phyloP scores from a whole-genome alignment of 2,888 invertebrate genomes.

The Cosmia trapezina region DNA sequence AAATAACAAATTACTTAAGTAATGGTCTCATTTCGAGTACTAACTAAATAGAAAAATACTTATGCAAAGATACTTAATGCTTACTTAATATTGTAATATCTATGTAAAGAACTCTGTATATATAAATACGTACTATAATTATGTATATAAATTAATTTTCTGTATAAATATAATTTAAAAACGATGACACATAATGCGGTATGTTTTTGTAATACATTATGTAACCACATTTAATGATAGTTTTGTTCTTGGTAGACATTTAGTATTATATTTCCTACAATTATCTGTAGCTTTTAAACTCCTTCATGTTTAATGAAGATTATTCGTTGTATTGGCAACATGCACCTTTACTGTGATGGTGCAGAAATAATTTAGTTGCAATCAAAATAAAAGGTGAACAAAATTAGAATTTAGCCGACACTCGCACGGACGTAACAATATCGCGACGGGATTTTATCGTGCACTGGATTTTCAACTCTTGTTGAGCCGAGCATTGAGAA shows the following conservation, averaged over 20 bases:
- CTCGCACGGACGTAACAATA: no score
- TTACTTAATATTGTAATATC: slow-evolving; percentile 39
- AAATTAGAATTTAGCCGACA: slow-evolving; percentile 22
- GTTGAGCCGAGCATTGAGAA: no score
- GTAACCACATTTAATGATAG: slow-evolving; percentile 33
- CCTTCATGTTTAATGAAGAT: slow-evolving; percentile 19
- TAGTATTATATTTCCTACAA: slow-evolving; percentile 39
- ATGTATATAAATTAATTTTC: slow-evolving; percentile 12
- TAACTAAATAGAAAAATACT: slow-evolving; percentile 11
- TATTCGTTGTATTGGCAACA: slow-evolving; percentile 1
- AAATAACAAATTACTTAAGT: slow-evolving; percentile 11
- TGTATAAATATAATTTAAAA: slow-evolving; percentile 22
- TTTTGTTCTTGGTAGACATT: slow-evolving; percentile 41
- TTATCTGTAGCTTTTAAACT: slow-evolving; percentile 34
- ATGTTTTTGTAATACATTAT: slow-evolving; percentile 33
- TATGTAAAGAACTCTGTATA: slow-evolving; percentile 34
- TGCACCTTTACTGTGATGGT: not conserved
- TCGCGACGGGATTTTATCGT: no score
- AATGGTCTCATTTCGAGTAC: slow-evolving; percentile 9
- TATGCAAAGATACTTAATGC: slow-evolving; percentile 36
- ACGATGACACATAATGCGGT: slow-evolving; percentile 14
- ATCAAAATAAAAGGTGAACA: slow-evolving; percentile 4
- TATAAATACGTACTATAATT: slow-evolving; percentile 30
- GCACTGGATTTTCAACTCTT: no score
- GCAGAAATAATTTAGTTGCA: not conserved